Evolutionary conservation across 2,797 vertebrate genomes (phyloP).

Genomic region (Mormyrops boulengeri): DNA sequence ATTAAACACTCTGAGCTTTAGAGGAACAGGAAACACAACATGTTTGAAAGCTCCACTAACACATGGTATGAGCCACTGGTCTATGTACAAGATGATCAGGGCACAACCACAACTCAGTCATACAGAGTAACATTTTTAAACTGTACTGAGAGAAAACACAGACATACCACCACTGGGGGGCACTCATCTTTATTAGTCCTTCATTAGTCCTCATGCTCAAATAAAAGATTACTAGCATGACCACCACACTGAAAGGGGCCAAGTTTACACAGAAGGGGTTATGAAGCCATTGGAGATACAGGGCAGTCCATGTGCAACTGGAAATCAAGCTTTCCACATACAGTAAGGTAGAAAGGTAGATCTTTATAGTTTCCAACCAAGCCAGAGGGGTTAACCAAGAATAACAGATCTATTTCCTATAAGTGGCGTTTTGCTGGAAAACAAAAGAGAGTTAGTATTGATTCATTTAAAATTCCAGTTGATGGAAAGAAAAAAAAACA

Average conservation of each 20-base stretch:
- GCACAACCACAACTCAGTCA: not conserved
- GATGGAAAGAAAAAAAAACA: not conserved
- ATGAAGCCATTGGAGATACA: not conserved
- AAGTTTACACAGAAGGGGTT: not conserved
- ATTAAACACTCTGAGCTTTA: not conserved
- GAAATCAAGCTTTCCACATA: not conserved
- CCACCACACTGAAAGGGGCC: not conserved
- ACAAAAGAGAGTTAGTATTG: not conserved
- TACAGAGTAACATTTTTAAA: not conserved
- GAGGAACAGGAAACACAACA: not conserved
- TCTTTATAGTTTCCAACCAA: not conserved
- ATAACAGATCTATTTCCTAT: not conserved
- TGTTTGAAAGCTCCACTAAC: not conserved
- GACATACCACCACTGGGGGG: not conserved
- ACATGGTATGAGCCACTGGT: not conserved
- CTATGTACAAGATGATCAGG: not conserved
- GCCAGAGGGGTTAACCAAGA: not conserved
- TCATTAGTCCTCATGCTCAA: not conserved
- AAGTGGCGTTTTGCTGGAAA: not conserved
- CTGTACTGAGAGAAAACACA: not conserved
- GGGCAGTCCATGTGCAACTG: not conserved
- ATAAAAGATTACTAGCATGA: not conserved
- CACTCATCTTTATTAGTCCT: not conserved
- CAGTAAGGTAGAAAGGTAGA: not conserved
- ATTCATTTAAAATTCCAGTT: not conserved